Base-by-base conservation (phyloP, 2,888 invertebrate species). In the Cryptus viduatorius region DNA sequence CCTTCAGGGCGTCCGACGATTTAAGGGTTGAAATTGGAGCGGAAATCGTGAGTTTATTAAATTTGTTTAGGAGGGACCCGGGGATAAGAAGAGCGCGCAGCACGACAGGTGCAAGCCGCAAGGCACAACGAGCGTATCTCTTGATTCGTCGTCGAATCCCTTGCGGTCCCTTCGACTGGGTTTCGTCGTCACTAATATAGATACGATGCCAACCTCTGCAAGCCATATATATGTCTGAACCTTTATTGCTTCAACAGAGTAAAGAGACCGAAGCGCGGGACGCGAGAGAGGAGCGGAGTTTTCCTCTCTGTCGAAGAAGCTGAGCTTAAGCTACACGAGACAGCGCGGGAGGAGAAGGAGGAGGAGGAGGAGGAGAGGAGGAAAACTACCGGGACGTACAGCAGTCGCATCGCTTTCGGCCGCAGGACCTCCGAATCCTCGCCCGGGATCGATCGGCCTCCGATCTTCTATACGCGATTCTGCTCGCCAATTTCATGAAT, bases 1-100 rank as follows among this genome's bases (percentile, higher is more conserved):
- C 48, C 78, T 42, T 31, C 69, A 81, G 82, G 86, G 83, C 85
- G 69, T 82, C 86, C 88, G 86, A 87, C 86, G 86, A 88, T 86
- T 90, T 87, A 87, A 88, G 87, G 87, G 82, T 87, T 85, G 87
- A 90, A 89, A 90, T 91, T 90, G 90, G 88, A 91, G 89, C 91
- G 92, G 91, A 92, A 92, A 92, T 92, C 91, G 91, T 90, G 89
- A 90, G 90, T 90, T 93, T 93, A 93, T 93, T 93, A 93, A 93
- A 93, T 93, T 93, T 93, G 92, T 93, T 92, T 92, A 92, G 91
- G 90, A 86, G 88, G 37, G 82, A 65, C 8, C 19, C 16, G 16
- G 64, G 69, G 31, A 12, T 46, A 71, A 46, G 72, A 37, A 44
- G 73, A 59, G 10, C 31, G 64, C 14, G 37, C 56, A 69, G 64